Base-by-base conservation (phyloP, 2,113 vertebrate species). In the Andinoacara biseriatus region DNA sequence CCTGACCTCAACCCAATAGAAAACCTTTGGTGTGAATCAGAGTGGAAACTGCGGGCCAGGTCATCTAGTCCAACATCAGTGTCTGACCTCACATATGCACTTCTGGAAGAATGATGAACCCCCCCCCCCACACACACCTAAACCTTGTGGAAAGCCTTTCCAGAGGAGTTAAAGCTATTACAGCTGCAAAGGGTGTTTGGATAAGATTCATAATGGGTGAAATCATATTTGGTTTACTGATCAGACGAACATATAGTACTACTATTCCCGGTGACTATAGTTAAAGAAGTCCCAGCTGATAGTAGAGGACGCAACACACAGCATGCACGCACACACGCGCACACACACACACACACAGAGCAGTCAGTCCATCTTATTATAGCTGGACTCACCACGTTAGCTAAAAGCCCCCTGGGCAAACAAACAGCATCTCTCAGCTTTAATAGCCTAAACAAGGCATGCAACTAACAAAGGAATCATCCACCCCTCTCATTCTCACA, bases 401-500 rank as follows among this genome's bases (percentile, higher is more conserved):
- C 89, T 86, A 76, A 90, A 90, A 87, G 87, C 89, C 93, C 90
- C 87, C 83, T 86, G 91, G 92, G 92, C 92, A 90, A 78, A 75
- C 90, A 92, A 87, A 89, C 82, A 88, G 67, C 86, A 91, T 90
- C 85, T 91, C 84, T 89, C 78, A 65, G 89, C 89, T 90, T 88
- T 94, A 93, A 92, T 93, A 93, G 90, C 85, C 85, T 90, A 92
- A 94, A 91, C 90, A 87, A 93, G 90, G 81, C 84, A 85, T 80
- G 80, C 78, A 89, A 78, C 89, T 91, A 93, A 94, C 94, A 94
- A 94, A 94, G 86, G 81, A 89, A 57, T 80, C 88, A 60, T 87
- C 76, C 92, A 79, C 62, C 90, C 81, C 80, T 89, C 92, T 92
- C 76, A 88, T 86, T 91, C 92, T 90, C 83, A 69, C 82, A 82